Conservation (phyloP, 2,113 vertebrate genomes). For the Hemiscyllium ocellatum region DNA sequence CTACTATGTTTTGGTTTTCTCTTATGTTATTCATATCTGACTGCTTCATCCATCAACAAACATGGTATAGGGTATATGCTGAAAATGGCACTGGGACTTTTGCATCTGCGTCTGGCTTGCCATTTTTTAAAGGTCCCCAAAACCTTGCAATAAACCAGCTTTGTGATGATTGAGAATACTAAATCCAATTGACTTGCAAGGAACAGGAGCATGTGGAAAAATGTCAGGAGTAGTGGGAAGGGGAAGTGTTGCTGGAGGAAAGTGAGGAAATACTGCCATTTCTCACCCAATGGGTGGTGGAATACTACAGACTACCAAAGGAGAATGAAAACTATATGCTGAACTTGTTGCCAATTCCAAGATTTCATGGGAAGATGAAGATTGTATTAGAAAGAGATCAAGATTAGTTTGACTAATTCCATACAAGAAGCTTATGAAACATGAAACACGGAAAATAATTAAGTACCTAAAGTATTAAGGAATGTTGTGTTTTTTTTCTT, state of each 20-base stretch:
- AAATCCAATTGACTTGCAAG: not conserved
- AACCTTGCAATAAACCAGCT: not conserved
- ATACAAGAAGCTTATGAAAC: not conserved
- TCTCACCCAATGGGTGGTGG: not conserved
- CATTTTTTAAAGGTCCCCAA: too few species aligned
- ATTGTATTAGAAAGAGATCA: not conserved
- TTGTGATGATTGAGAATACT: not conserved
- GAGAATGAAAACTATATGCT: not conserved
- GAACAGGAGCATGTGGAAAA: too few species aligned
- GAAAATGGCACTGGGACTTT: too few species aligned
- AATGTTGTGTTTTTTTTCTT: not conserved
- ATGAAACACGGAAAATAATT: not conserved
- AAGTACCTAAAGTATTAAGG: not conserved
- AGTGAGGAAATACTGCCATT: not conserved
- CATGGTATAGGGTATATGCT: too few species aligned
- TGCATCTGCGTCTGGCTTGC: too few species aligned
- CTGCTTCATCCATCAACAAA: too few species aligned
- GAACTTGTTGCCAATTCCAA: not conserved
- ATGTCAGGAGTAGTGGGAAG: too few species aligned
- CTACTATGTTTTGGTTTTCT: too few species aligned
- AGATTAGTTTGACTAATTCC: too few species aligned
- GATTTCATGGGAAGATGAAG: not conserved
- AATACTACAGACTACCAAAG: not conserved
- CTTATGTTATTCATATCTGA: too few species aligned
- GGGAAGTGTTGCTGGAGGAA: not conserved